Evolutionary conservation across 2,888 invertebrate genomes (phyloP).

Genomic region (Troglohyphantes excavatus): DNA sequence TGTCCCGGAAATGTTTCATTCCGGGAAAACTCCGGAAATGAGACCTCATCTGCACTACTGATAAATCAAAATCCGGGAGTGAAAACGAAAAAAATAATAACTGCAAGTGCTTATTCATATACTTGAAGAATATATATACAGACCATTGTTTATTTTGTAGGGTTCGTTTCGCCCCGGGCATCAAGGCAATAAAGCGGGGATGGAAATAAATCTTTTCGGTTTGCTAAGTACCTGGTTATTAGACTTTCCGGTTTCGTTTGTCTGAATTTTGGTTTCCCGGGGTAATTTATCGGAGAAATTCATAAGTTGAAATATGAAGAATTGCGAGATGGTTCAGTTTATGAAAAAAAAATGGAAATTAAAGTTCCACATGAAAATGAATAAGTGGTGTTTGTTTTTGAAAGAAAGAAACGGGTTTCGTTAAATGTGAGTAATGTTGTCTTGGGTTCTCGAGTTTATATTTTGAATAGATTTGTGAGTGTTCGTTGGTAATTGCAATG

Average conservation of each 20-base stretch:
- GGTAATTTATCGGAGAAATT: too few relatives aligned
- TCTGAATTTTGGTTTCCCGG: background rate
- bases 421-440: too few relatives aligned
- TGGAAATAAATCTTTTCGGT: background rate
- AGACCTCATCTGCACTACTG: slow-evolving; percentile 22
- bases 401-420: too few relatives aligned
- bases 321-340: too few relatives aligned
- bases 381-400: too few relatives aligned
- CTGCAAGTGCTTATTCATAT: background rate
- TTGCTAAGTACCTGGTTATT: background rate
- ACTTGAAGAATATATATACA: background rate
- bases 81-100: background rate
- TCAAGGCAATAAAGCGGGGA: background rate
- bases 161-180: background rate
- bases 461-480: too few relatives aligned
- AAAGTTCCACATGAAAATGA: too few relatives aligned
- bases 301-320: too few relatives aligned
- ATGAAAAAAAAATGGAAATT: too few relatives aligned
- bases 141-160: background rate
- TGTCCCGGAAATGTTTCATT: slow-evolving; percentile 58
- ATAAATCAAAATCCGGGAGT: slow-evolving; percentile 51
- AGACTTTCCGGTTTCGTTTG: background rate
- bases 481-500: too few relatives aligned
- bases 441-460: too few relatives aligned
- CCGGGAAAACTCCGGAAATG: slow-evolving; percentile 60